A percentile compares a stretch with the other conserved stretches of the same genome.
Evolutionary conservation across 2,797 vertebrate genomes (phyloP).

Genomic region (Tapera naevia): DNA sequence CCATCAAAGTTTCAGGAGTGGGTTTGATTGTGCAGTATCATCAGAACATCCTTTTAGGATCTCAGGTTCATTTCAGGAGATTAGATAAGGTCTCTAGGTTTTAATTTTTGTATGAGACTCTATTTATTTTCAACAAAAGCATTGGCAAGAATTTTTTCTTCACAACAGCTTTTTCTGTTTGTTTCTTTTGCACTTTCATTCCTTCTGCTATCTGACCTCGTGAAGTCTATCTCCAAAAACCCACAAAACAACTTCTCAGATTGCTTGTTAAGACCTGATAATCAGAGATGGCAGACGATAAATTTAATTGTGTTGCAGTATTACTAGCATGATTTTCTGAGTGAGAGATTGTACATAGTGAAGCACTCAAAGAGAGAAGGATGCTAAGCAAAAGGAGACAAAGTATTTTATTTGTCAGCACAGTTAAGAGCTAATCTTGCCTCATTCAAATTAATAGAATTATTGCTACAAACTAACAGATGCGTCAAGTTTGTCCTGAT

Average conservation of each 20-base stretch:
- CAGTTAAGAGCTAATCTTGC: not conserved
- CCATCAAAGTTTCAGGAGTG: not conserved
- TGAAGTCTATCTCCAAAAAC: not conserved
- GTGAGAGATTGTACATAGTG: not conserved
- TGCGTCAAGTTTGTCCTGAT: not conserved
- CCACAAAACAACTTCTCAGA: not conserved
- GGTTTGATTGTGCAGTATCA: not conserved
- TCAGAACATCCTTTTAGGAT: not conserved
- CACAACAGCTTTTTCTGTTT: not conserved
- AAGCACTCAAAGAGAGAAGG: not conserved
- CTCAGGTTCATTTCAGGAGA: not conserved
- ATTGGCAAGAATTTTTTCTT: not conserved
- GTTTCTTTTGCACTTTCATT: not conserved
- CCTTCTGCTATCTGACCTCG: not conserved
- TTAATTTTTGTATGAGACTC: not conserved
- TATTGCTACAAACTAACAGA: not conserved
- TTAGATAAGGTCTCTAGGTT: not conserved
- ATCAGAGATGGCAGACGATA: not conserved
- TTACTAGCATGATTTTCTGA: not conserved
- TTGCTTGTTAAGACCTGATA: not conserved
- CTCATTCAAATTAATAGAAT: not conserved
- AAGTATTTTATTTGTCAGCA: not conserved
- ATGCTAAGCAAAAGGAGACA: not conserved
- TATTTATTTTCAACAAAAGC: not conserved
- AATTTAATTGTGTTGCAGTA: not conserved